phyloP scores from a whole-genome alignment of 2,888 invertebrate genomes.

The Parapristionchus giblindavisi region DNA sequence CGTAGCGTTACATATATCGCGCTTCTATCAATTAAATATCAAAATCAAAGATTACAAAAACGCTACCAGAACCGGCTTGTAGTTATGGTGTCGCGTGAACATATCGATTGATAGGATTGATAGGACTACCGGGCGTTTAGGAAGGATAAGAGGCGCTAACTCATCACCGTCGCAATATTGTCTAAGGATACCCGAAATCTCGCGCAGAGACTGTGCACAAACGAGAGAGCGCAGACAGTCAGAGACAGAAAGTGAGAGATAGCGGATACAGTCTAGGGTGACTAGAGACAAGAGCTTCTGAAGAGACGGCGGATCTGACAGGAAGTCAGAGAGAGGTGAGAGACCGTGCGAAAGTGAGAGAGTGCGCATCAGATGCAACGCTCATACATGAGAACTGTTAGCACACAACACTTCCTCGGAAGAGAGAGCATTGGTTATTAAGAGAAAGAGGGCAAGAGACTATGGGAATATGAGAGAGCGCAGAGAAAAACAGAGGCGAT shows the following conservation, averaged over 20 bases:
- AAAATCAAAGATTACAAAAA: no score
- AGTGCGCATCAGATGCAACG: background rate
- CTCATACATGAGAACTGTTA: background rate
- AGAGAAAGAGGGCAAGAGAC: background rate
- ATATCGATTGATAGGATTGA: background rate
- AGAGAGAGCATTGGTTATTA: background rate
- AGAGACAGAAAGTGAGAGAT: background rate
- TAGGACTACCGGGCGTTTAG: no score
- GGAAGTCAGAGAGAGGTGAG: background rate
- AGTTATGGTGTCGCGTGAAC: slow-evolving; percentile 16
- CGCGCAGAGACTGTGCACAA: background rate
- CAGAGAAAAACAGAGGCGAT: background rate
- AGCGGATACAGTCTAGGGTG: background rate
- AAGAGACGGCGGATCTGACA: background rate
- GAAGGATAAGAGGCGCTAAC: no score
- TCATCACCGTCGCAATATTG: no score
- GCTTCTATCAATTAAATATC: no score
- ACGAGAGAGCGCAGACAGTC: background rate
- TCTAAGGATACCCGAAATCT: no score
- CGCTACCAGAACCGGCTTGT: slow-evolving; percentile 29
- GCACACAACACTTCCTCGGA: background rate
- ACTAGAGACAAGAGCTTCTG: background rate
- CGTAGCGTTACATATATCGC: no score
- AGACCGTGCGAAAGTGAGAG: slow-evolving; percentile 12
- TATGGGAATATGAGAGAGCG: background rate